A percentile compares a stretch with the other conserved stretches of the same genome.
Evolutionary conservation across 2,113 vertebrate species (phyloP).

Genomic region (Prinia subflava): DNA sequence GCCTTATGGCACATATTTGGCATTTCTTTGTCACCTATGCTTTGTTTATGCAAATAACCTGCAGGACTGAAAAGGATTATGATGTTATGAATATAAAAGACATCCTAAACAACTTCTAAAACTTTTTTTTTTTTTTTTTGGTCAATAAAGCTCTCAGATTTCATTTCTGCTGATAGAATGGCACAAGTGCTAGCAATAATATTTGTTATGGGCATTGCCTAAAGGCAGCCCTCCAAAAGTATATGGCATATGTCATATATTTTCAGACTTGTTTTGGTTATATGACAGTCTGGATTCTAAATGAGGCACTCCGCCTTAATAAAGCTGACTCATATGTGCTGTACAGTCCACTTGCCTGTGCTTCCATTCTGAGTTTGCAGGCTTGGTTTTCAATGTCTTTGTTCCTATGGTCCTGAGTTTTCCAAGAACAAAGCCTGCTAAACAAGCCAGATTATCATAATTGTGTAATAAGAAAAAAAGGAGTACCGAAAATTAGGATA

Average conservation of each 20-base stretch:
- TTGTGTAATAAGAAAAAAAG: neutral
- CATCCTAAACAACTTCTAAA: neutral
- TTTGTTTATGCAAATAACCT: neutral
- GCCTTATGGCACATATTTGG: neutral
- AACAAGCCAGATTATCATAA: neutral
- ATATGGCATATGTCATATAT: neutral
- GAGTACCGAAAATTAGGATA: neutral
- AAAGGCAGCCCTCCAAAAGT: neutral
- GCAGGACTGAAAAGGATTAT: neutral
- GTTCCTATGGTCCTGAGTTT: neutral
- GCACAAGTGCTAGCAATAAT: neutral
- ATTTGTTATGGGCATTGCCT: neutral
- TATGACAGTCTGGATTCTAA: neutral
- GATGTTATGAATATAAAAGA: neutral
- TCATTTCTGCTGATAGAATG: neutral
- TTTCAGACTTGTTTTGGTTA: neutral
- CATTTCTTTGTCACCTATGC: neutral
- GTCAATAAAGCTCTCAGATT: neutral
- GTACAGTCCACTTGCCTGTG: neutral
- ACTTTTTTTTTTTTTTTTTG: neutral
- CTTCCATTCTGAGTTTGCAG: neutral
- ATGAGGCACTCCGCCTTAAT: neutral
- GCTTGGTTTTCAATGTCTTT: neutral
- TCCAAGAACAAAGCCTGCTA: neutral
- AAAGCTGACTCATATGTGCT: neutral